Base-by-base conservation (phyloP, 2,888 invertebrate genomes). In the Biston stratarius region DNA sequence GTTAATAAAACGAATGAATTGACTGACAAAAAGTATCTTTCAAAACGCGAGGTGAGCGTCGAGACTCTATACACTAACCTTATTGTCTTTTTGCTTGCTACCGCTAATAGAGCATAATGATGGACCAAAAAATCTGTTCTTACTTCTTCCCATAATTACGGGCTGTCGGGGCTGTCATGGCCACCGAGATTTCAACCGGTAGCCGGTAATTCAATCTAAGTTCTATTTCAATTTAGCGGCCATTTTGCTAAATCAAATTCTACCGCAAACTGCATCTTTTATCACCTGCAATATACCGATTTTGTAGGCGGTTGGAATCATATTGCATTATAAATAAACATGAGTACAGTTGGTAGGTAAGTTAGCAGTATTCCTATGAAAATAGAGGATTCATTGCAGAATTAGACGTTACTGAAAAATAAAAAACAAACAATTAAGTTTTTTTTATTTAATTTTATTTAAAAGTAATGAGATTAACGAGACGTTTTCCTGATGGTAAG, bases 31-130 rank as follows among this genome's bases (percentile, higher is more conserved):
- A 69, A 15, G 52, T 34, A 64, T 33, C 49, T 36, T 24, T 14
- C 68, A 72, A 74, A 74, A 74, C 77, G 67, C 74, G 72, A 69
- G 75, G 72, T 77, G 74, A 77, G 80, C 82, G 80, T 80, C 79
- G 80, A 76, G 78, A 82, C 76, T 81, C 82, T 80, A 83, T 85
- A 82, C 66, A 78, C 67, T 74, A 73, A 80, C 73, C 77, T 81
- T 80, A 83, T 84, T 82, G 81, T 81, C 80, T 84, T 84, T 84
- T 84, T 85, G 80, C 72, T 74, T 61, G 81, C 83, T 83, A 82
- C 85, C 77, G 74, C 78, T 82, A 84, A 83, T 82, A 82, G 75
- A 75, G 55, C 51, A 68, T 90, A 89, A 91, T 89, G 85, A 89
- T 87, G 81, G 76, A 70, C 78, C 73, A 77, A 84, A 87, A 82